Percentiles rank a stretch among this genome's conserved stretches.
These are phyloP conservation scores for Mus pahari DNA, from an alignment of 2,113 vertebrate genomes.

Conservation along the genomic window DNA sequence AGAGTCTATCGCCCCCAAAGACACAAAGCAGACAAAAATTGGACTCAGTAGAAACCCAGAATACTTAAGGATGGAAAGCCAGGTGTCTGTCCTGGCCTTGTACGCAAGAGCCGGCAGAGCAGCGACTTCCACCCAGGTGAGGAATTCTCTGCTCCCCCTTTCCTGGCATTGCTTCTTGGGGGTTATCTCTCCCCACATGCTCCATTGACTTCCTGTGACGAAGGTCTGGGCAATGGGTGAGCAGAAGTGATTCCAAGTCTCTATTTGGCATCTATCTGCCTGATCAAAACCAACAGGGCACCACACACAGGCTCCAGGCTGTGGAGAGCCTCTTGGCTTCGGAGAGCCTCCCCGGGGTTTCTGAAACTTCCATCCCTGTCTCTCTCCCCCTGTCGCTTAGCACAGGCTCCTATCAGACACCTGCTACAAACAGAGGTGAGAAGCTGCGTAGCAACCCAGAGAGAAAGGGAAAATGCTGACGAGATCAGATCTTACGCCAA, in stretches of 20 bases:
- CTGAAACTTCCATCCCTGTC: background rate
- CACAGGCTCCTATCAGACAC: constrained; percentile 61
- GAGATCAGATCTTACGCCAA: constrained; percentile 51
- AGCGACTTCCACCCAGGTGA: rapidly evolving
- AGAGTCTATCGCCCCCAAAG: background rate
- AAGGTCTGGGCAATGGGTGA: no score
- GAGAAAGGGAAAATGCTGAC: constrained; percentile 29
- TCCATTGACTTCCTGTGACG: background rate
- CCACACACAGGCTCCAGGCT: background rate
- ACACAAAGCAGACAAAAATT: background rate
- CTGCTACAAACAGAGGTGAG: constrained; percentile 54
- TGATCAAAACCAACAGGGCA: background rate
- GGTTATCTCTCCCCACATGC: background rate
- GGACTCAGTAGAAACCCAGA: background rate
- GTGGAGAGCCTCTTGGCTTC: background rate
- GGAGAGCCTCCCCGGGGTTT: background rate
- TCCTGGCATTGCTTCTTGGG: background rate
- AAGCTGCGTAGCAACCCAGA: background rate
- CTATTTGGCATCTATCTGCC: background rate
- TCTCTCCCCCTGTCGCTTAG: background rate
- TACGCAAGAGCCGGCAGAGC: background rate
- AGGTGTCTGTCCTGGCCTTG: background rate
- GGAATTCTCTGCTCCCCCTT: background rate
- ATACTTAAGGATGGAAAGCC: background rate
- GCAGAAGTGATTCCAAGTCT: background rate